Percentiles rank a stretch among this genome's conserved stretches.
These are phyloP conservation scores for Ornithoptera priamus DNA, from an alignment of 2,888 invertebrate genomes.

Conservation along the genomic window DNA sequence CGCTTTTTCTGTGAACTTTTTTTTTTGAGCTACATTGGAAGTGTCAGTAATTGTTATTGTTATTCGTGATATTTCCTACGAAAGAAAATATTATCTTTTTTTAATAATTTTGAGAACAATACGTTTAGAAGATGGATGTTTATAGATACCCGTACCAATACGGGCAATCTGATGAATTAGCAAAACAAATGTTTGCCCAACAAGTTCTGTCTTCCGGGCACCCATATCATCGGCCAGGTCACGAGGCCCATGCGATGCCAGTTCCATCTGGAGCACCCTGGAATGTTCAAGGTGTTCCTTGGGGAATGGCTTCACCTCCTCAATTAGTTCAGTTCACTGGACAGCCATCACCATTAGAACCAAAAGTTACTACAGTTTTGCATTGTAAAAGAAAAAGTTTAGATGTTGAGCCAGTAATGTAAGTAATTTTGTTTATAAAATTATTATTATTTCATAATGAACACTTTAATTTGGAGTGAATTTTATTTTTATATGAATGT, in stretches of 20 bases:
- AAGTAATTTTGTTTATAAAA: conserved; percentile 46
- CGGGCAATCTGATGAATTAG: conserved; percentile 62
- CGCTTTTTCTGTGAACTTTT: conserved; percentile 3
- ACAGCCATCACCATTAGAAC: conserved; percentile 49
- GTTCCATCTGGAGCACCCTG: conserved; percentile 70
- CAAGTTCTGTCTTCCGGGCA: conserved; percentile 55
- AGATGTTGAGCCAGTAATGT: conserved; percentile 72
- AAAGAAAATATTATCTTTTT: not conserved
- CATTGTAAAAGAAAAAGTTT: conserved; percentile 72
- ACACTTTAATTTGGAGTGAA: not conserved
- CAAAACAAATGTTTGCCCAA: conserved; percentile 66
- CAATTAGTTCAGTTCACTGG: conserved; percentile 73
- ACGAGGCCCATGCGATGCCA: conserved; percentile 62
- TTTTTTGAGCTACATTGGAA: conserved; percentile 4
- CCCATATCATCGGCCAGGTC: conserved; percentile 45
- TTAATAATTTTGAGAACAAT: not conserved
- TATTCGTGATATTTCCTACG: conserved; percentile 13
- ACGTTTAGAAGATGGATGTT: conserved; percentile 56
- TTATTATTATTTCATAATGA: not conserved
- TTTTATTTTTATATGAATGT: no score
- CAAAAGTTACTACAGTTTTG: conserved; percentile 47
- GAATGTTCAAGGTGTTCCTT: conserved; percentile 77
- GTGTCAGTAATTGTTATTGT: conserved; percentile 33
- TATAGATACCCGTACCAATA: conserved; percentile 64
- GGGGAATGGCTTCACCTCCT: conserved; percentile 72